Conservation (phyloP, 2,113 vertebrate genomes). For the Lipotes vexillifer region DNA sequence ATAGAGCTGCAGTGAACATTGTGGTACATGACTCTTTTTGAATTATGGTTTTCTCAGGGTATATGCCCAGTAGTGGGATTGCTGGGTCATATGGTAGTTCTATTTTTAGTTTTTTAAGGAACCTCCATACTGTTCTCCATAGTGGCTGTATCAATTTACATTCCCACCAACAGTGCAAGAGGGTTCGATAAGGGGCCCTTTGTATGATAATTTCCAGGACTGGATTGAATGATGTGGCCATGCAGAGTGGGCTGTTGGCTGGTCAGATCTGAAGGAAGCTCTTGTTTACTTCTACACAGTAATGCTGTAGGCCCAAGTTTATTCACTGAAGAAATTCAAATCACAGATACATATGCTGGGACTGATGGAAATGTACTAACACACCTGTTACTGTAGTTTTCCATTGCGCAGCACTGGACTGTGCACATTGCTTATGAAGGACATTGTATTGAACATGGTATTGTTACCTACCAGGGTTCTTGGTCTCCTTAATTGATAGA, state of each 20-base stretch:
- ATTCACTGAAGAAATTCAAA: not conserved
- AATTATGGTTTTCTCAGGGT: too few species aligned
- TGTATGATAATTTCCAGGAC: not conserved
- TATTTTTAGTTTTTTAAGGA: too few species aligned
- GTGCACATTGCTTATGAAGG: not conserved
- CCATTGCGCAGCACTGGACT: not conserved
- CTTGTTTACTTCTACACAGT: not conserved
- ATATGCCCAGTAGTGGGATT: too few species aligned
- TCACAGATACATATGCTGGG: not conserved
- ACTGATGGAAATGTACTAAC: not conserved
- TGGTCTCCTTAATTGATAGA: not conserved
- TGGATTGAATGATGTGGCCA: not conserved
- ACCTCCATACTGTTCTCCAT: too few species aligned
- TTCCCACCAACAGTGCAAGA: too few species aligned
- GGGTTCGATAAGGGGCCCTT: not conserved
- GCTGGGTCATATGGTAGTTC: too few species aligned
- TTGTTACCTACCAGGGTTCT: not conserved
- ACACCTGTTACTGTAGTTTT: not conserved
- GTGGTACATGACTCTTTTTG: too few species aligned
- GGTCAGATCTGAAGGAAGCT: not conserved
- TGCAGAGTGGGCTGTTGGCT: not conserved
- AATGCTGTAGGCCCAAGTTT: not conserved
- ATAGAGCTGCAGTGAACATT: too few species aligned
- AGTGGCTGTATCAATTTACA: too few species aligned
- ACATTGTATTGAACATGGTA: not conserved